These are phyloP conservation scores for Pseudorectes ferrugineus DNA, from an alignment of 2,113 vertebrate species.

Conservation along the genomic window DNA sequence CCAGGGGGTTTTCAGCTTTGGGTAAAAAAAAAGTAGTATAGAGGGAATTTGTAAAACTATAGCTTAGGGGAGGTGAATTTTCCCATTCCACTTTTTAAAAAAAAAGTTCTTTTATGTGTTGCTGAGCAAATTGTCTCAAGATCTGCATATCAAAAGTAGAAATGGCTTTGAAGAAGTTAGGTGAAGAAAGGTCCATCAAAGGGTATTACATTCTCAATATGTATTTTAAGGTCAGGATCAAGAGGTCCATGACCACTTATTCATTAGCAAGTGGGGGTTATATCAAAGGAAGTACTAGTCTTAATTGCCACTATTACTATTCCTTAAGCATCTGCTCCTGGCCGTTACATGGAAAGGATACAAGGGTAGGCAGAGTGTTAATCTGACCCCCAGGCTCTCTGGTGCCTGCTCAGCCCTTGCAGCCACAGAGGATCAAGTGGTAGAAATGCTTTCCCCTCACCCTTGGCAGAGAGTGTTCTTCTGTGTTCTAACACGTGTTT, in stretches of 20 bases:
- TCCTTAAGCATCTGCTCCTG: not conserved
- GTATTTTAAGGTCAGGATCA: not conserved
- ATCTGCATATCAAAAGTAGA: not conserved
- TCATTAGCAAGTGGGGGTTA: not conserved
- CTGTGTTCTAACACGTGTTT: not conserved
- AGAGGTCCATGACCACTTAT: not conserved
- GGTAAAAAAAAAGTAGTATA: fast-evolving
- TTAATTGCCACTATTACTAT: not conserved
- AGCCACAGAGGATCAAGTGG: not conserved
- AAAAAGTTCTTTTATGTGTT: not conserved
- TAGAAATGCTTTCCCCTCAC: not conserved
- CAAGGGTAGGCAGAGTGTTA: not conserved
- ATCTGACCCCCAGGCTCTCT: not conserved
- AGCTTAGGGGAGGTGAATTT: not conserved
- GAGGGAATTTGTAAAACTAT: not conserved
- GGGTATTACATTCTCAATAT: not conserved
- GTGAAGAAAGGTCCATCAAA: not conserved
- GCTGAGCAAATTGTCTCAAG: not conserved
- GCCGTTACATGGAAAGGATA: not conserved
- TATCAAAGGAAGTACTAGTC: not conserved
- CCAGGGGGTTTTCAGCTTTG: not conserved
- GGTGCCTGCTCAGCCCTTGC: not conserved
- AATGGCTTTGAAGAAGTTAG: not conserved
- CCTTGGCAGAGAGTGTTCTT: not conserved
- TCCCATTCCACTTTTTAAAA: not conserved